These are phyloP conservation scores for Antrozous pallidus DNA, from an alignment of 2,797 vertebrate species.

Conservation along the genomic window DNA sequence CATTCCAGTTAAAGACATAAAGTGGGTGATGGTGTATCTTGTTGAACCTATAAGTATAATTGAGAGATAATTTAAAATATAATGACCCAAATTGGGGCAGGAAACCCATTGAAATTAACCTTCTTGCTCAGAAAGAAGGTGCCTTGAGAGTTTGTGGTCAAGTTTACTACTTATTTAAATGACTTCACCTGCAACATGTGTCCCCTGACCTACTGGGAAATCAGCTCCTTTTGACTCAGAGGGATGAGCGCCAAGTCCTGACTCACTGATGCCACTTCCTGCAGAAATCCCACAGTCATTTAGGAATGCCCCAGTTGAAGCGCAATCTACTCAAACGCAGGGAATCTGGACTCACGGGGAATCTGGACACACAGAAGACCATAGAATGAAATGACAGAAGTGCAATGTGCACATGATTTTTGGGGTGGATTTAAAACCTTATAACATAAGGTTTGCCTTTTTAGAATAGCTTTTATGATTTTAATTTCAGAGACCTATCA, in stretches of 20 bases:
- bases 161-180: background rate
- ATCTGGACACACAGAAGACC: background rate
- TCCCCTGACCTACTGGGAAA: background rate
- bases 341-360: accelerated
- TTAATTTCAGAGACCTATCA: background rate
- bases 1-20: background rate
- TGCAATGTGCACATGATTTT: accelerated
- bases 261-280: background rate
- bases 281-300: background rate
- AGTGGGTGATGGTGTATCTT: background rate
- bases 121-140: background rate
- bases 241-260: background rate
- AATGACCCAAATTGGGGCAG: background rate
- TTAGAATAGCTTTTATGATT: background rate
- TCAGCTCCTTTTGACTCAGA: background rate
- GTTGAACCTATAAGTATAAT: background rate
- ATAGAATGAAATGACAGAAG: background rate
- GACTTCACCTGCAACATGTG: too few species aligned
- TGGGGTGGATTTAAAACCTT: background rate
- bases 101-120: background rate
- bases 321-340: too few species aligned
- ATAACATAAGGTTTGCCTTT: background rate
- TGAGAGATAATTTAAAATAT: background rate
- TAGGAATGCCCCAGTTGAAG: background rate
- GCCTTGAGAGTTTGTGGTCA: background rate